These are phyloP conservation scores for Zaprionus lachaisei DNA, from an alignment of 1,140 invertebrate species.

Conservation along the genomic window DNA sequence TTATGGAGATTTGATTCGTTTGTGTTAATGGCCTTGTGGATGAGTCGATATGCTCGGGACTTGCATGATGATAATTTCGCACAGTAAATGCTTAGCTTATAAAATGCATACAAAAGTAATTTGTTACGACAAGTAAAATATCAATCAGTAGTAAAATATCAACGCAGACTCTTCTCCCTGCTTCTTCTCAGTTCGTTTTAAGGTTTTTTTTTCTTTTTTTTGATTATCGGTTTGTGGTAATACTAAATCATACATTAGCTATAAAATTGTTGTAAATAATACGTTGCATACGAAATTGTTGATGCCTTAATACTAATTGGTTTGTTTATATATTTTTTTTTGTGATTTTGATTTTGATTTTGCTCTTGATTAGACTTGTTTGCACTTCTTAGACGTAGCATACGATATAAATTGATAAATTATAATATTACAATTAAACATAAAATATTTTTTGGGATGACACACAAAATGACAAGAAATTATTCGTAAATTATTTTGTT, in stretches of 20 bases:
- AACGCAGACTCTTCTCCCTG: not conserved
- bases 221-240: constrained; percentile 3
- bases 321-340: constrained; percentile 16
- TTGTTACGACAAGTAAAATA: constrained; percentile 27
- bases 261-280: constrained; percentile 43
- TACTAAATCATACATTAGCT: constrained; percentile 3
- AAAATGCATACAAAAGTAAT: constrained; percentile 46
- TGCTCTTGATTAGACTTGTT: constrained; percentile 77
- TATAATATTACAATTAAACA: constrained; percentile 66
- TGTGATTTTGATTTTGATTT: constrained; percentile 73
- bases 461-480: constrained; percentile 46
- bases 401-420: constrained; percentile 43
- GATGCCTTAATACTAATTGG: constrained; percentile 55
- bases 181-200: not conserved
- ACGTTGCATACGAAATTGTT: constrained; percentile 30
- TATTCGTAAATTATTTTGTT: constrained; percentile 10
- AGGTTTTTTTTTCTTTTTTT: not conserved
- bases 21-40: constrained; percentile 4
- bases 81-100: constrained; percentile 23
- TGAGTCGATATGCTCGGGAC: not conserved
- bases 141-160: constrained; percentile 31
- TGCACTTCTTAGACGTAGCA: constrained; percentile 51
- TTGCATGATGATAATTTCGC: constrained; percentile 5
- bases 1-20: constrained; percentile 11
- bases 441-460: constrained; percentile 45